Conservation (phyloP, 2,797 vertebrate species). For the Sternotherus odoratus region DNA sequence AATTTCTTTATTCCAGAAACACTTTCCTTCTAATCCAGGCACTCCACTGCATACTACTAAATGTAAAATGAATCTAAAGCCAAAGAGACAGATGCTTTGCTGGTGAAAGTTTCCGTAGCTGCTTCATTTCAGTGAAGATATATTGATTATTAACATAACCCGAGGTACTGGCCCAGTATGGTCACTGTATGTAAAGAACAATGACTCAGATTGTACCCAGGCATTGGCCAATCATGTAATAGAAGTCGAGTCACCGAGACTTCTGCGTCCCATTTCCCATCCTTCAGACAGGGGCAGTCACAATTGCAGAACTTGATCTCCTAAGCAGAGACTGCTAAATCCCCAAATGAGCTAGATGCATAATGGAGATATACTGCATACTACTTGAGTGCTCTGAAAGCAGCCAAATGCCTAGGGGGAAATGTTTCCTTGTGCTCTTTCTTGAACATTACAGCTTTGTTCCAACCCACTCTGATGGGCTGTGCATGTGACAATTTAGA, state of each 20-base stretch:
- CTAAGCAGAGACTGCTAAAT: neutral
- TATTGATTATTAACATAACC: neutral
- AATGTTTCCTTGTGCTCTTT: neutral
- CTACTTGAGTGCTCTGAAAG: neutral
- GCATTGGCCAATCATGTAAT: neutral
- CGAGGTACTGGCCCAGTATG: neutral
- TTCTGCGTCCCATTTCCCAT: neutral
- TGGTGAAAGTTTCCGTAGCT: neutral
- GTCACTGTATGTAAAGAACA: neutral
- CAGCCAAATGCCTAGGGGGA: neutral
- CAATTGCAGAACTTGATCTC: constrained; percentile 24
- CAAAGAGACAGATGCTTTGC: neutral
- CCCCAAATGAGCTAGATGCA: neutral
- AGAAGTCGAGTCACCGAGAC: neutral
- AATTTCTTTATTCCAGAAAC: neutral
- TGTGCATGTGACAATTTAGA: too few relatives aligned
- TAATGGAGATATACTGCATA: neutral
- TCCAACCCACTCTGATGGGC: too few relatives aligned
- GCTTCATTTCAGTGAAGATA: neutral
- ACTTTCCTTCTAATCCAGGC: neutral
- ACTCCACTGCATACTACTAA: neutral
- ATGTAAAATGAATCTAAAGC: neutral
- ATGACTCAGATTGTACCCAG: neutral
- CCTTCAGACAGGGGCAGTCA: neutral
- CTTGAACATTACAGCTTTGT: neutral